Evolutionary conservation across 2,888 invertebrate genomes (phyloP), one percentile per base, ranked within the genome.

Genomic region (Yponomeuta cagnagella): DNA sequence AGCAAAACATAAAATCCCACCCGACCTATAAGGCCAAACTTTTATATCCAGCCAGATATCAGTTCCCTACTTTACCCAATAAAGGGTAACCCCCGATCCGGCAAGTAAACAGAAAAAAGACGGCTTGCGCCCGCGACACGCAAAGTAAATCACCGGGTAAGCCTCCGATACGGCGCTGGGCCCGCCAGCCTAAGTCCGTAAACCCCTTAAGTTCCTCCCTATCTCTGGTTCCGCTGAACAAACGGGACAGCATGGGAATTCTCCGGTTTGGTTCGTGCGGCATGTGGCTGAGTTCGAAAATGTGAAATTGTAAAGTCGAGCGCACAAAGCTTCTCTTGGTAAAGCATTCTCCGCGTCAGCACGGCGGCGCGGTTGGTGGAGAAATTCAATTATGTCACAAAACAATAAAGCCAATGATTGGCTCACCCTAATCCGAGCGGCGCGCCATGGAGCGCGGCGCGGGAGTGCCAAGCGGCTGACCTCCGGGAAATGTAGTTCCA

Each of bases 61-160:
- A 88, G 87, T 89, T 90, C 81, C 87, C 86, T 88, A 88, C 85
- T 89, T 89, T 87, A 85, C 85, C 87, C 88, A 89, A 88, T 90
- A 90, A 90, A 89, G 90, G 90, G 89, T 90, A 89, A 86, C 85
- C 88, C 88, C 79, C 88, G 90, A 91, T 90, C 89, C 91, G 83
- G 85, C 87, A 87, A 89, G 90, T 92, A 92, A 92, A 92, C 88
- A 91, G 87, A 91, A 87, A 90, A 90, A 89, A 85, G 79, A 82
- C 83, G 80, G 82, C 77, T 77, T 77, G 81, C 74, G 76, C 75
- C 82, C 80, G 84, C 85, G 84, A 83, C 85, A 85, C 84, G 83
- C 86, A 85, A 85, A 87, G 88, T 90, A 90, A 90, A 90, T 90
- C 90, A 90, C 86, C 52, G 76, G 78, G 85, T 89, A 90, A 90